Evolutionary conservation across 2,113 vertebrate genomes (phyloP).

Genomic region (Mandrillus leucophaeus): DNA sequence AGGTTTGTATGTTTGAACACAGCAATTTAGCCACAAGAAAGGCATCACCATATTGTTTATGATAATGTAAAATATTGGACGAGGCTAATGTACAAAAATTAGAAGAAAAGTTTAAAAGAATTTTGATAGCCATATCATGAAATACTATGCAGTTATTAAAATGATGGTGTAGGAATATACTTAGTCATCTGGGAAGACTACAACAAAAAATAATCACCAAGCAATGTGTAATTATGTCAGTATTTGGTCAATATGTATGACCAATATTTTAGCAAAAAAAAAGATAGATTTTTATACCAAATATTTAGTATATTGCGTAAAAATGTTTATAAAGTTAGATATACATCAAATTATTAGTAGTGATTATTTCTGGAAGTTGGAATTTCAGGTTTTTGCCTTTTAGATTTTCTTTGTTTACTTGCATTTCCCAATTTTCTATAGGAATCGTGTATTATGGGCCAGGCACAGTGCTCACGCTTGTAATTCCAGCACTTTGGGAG

Average conservation of each 20-base stretch:
- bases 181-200: neutral
- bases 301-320: neutral
- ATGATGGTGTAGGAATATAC: neutral
- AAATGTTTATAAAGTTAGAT: neutral
- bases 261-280: neutral
- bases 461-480: no score
- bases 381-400: conserved; percentile 43
- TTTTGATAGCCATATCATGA: neutral
- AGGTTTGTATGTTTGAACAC: neutral
- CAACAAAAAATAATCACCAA: neutral
- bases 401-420: neutral
- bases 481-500: no score
- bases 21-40: neutral
- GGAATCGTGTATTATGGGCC: neutral
- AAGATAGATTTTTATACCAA: neutral
- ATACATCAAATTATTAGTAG: neutral
- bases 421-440: neutral
- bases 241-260: neutral
- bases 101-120: neutral
- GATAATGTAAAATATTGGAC: neutral
- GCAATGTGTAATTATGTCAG: neutral
- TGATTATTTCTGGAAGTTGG: conserved; percentile 10
- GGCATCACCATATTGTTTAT: neutral
- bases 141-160: neutral
- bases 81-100: neutral